Conservation (phyloP, 2,113 vertebrate genomes). For the Electrona antarctica region DNA sequence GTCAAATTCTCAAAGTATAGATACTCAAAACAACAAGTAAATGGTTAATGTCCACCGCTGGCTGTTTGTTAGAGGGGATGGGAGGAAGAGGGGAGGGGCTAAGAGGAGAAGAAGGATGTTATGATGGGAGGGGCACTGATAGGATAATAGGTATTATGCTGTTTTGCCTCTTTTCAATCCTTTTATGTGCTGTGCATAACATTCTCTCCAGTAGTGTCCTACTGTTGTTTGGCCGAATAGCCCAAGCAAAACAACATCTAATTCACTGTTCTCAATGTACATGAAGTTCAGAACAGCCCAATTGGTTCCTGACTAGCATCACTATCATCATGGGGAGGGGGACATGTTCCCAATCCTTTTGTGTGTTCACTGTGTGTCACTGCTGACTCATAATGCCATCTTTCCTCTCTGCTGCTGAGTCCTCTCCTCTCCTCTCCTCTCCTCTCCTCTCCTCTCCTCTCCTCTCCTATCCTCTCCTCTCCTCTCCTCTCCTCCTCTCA, state of each 20-base stretch:
- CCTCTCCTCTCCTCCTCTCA: no score
- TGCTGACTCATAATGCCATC: conserved; percentile 56
- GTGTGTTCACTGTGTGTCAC: conserved; percentile 41
- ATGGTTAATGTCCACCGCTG: no score
- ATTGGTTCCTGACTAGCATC: no score
- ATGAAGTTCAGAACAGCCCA: no score
- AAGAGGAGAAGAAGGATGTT: neutral
- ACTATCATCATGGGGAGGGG: no score
- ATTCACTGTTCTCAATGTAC: no score
- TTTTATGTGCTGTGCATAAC: neutral
- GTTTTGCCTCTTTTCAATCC: conserved; percentile 6
- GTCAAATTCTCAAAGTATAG: no score
- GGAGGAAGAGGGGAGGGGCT: neutral
- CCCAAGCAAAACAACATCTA: neutral
- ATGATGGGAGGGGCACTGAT: neutral
- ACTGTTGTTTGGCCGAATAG: neutral
- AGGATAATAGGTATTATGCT: conserved; percentile 1
- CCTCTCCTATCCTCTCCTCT: neutral
- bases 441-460: neutral
- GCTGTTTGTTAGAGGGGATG: neutral
- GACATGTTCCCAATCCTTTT: conserved; percentile 60
- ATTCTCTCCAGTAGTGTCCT: conserved; percentile 1
- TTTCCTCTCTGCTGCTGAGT: conserved; percentile 49
- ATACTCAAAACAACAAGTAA: no score
- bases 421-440: conserved; percentile 36